Base-by-base conservation (phyloP, 2,113 vertebrate genomes). In the Istiophorus platypterus region DNA sequence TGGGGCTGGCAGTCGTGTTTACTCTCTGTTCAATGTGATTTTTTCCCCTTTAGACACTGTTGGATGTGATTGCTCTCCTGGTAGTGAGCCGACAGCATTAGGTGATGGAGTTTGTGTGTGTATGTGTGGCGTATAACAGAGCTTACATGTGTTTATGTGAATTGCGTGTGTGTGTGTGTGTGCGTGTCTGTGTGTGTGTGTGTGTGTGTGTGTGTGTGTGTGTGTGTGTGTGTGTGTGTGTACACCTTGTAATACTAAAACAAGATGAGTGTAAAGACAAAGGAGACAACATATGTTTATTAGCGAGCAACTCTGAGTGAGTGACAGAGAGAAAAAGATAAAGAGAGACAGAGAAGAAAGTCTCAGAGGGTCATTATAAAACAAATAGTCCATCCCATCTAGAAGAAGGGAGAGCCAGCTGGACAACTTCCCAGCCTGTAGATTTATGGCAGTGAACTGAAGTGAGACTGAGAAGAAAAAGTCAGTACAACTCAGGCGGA, bases 361-460 rank as follows among this genome's bases (percentile, higher is more conserved):
- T 68, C 64, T 82, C 83, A 39, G 20, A 76, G 65, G 72, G 37
- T 67, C 59, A 86, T 80, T 74, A 65, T 77, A 59, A 69, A 81
- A 78, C 68, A 83, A 80, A 83, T 72, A 67, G 58, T 51, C 51
- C 68, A 54, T 63, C 61, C n/a, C 42, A 64, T 80, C 52, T 8
- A n/a, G 59, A 68, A 54, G 72, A 41, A 54, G 20, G 8, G 17
- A 22, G 56, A 72, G 73, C 81, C 82, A 88, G 71, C 58, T 89
- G 86, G 86, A 84, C 65, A 10, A n/a, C 20, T 66, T 88, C 84
- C 85, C 57, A 58, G 72, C 51, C 58, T 70, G 72, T 63, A 80
- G 82, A 88, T 82, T 80, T 82, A 88, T 74, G 62, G 64, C 64
- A 68, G 34, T 39, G 45, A 57, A 27, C 59, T 66, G 69, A 80